Conservation (phyloP, 1,140 invertebrate species). For the Chlorops oryzae region DNA sequence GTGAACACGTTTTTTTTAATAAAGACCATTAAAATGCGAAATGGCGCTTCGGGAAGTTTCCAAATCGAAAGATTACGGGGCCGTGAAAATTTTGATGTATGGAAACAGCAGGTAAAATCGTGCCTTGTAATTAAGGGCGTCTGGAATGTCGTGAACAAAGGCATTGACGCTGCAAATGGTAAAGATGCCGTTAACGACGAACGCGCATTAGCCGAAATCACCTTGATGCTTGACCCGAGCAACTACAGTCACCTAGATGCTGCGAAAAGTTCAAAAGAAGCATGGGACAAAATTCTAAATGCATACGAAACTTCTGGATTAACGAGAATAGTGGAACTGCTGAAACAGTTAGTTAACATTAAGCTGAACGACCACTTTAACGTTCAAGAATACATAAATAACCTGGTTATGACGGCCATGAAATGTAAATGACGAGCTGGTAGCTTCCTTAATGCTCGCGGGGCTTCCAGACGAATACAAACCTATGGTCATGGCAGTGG, state of each 20-base stretch:
- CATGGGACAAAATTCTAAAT: slow-evolving; percentile 1
- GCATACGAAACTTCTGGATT: neutral
- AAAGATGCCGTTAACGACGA: too few species aligned
- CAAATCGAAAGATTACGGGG: slow-evolving; percentile 8
- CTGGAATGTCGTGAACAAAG: too few species aligned
- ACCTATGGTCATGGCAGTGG: slow-evolving; percentile 39
- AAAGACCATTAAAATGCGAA: too few species aligned
- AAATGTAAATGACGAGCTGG: slow-evolving; percentile 26
- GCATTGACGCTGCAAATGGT: too few species aligned
- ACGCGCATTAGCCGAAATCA: too few species aligned
- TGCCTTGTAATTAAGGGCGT: slow-evolving; percentile 2
- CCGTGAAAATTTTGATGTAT: slow-evolving; percentile 9
- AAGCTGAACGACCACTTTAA: neutral
- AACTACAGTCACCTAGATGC: too few species aligned
- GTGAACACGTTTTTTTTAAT: too few species aligned
- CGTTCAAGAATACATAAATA: slow-evolving; percentile 6
- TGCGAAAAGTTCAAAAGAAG: neutral
- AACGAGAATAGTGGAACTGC: neutral
- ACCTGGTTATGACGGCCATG: slow-evolving; percentile 7
- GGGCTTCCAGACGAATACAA: slow-evolving; percentile 27
- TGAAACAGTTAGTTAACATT: neutral
- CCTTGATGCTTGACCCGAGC: too few species aligned
- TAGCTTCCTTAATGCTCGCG: slow-evolving; percentile 26
- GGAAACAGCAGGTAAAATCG: slow-evolving; percentile 2
- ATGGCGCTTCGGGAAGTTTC: too few species aligned